Percentiles rank a stretch among this genome's conserved stretches.
Conservation (phyloP, 2,797 vertebrate species). For the Aplochiton taeniatus region DNA sequence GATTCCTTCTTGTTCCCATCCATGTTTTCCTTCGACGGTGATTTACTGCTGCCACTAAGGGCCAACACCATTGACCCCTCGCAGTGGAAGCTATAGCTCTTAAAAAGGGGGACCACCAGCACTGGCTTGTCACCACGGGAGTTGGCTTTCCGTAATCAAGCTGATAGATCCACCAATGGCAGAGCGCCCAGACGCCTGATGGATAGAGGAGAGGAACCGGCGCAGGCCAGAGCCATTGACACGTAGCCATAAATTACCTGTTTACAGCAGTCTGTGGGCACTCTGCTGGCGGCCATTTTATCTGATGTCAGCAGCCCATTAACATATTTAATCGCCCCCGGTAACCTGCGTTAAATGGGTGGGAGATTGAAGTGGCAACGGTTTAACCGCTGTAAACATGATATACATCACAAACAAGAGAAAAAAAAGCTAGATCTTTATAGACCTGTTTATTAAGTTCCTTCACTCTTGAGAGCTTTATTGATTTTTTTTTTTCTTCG, state of each 20-base stretch:
- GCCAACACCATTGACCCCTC: constrained; percentile 31
- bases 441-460: constrained; percentile 61
- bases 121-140: constrained; percentile 13
- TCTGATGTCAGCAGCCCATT: constrained; percentile 69
- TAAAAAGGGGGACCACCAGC: constrained; percentile 32
- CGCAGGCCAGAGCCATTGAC: constrained; percentile 56
- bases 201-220: constrained; percentile 58
- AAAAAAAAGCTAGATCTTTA: constrained; percentile 62
- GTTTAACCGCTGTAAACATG: constrained; percentile 62
- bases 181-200: constrained; percentile 66
- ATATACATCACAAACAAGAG: constrained; percentile 58
- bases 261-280: constrained; percentile 57
- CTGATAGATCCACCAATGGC: constrained; percentile 69
- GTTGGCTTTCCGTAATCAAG: constrained; percentile 47
- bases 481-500: constrained; percentile 61
- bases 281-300: constrained; percentile 35
- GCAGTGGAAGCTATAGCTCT: constrained; percentile 40
- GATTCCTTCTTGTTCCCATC: not conserved
- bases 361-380: constrained; percentile 48
- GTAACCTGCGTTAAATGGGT: constrained; percentile 67
- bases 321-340: constrained; percentile 77
- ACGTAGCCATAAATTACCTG: constrained; percentile 65
- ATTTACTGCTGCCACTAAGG: constrained; percentile 30
- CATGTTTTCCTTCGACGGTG: constrained; percentile 7
- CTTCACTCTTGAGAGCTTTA: constrained; percentile 59